Evolutionary conservation across 2,113 vertebrate genomes (phyloP).

Genomic region (Scatophagus argus): DNA sequence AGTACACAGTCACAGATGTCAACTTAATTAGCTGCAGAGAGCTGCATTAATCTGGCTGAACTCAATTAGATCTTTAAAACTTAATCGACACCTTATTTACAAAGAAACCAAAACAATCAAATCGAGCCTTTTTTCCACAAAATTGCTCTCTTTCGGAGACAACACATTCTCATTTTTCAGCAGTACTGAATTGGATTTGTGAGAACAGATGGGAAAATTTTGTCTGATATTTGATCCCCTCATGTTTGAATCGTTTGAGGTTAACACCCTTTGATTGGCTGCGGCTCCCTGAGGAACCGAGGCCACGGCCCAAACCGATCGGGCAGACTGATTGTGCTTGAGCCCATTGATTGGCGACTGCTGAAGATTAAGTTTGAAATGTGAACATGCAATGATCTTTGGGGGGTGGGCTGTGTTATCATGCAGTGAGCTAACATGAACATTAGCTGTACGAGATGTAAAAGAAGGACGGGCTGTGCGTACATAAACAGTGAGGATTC

Average conservation of each 20-base stretch:
- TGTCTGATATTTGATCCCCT: conserved; percentile 49
- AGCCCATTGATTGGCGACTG: conserved; percentile 31
- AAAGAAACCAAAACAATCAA: conserved; percentile 36
- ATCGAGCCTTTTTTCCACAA: neutral
- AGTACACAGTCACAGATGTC: conserved; percentile 52
- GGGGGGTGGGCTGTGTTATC: conserved; percentile 3
- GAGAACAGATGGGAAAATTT: conserved; percentile 17
- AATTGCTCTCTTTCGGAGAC: neutral
- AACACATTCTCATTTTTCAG: conserved; percentile 12
- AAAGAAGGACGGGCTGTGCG: neutral
- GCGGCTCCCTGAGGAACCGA: conserved; percentile 14
- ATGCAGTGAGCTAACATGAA: conserved; percentile 33
- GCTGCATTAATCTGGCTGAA: conserved; percentile 61
- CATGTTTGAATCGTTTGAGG: conserved; percentile 51
- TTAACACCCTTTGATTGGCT: conserved; percentile 44
- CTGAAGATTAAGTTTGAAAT: conserved; percentile 45
- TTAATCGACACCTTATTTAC: conserved; percentile 41
- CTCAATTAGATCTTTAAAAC: conserved; percentile 59
- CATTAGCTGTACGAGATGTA: neutral
- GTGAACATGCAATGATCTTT: conserved; percentile 48
- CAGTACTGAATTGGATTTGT: conserved; percentile 24
- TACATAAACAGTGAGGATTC: neutral
- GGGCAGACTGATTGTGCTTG: neutral
- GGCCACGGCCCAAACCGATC: conserved; percentile 17
- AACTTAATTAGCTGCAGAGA: conserved; percentile 58